phyloP scores from a whole-genome alignment of 2,888 invertebrate species.

The Thelaira solivaga region DNA sequence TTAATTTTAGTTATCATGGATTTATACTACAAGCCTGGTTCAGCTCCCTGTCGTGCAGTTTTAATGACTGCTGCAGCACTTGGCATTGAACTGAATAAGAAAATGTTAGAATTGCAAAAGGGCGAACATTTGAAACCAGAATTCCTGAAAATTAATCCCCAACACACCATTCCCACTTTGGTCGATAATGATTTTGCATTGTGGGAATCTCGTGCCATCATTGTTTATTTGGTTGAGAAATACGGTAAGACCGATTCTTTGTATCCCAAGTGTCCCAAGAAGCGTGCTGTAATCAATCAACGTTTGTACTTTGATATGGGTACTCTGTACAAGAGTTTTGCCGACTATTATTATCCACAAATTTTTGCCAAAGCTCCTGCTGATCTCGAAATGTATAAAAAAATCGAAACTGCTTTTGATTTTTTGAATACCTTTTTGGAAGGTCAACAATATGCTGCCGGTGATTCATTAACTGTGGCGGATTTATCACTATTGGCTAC shows the following conservation, averaged over 20 bases:
- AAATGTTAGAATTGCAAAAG: constrained; percentile 79
- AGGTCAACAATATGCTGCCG: constrained; percentile 84
- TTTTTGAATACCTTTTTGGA: constrained; percentile 86
- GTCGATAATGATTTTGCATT: constrained; percentile 88
- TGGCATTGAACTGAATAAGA: constrained; percentile 82
- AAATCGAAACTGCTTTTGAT: constrained; percentile 83
- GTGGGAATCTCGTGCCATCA: constrained; percentile 91
- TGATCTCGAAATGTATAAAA: constrained; percentile 83
- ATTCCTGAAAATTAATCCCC: constrained; percentile 86
- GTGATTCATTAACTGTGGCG: constrained; percentile 85
- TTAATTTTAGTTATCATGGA: constrained; percentile 76
- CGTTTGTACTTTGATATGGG: constrained; percentile 88
- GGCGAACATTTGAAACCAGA: constrained; percentile 84
- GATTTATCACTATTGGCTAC: constrained; percentile 84
- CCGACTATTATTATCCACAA: constrained; percentile 84
- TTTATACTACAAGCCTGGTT: constrained; percentile 82
- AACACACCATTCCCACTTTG: constrained; percentile 90
- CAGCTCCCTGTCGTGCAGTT: constrained; percentile 83
- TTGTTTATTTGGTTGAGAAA: constrained; percentile 86
- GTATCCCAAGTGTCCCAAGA: constrained; percentile 86
- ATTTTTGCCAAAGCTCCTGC: constrained; percentile 81
- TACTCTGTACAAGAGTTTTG: constrained; percentile 84
- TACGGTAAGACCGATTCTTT: constrained; percentile 87
- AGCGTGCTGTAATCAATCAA: constrained; percentile 87
- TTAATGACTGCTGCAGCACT: constrained; percentile 82